Evolutionary conservation across 2,888 invertebrate genomes (phyloP).

Genomic region (Spisula subtruncata): DNA sequence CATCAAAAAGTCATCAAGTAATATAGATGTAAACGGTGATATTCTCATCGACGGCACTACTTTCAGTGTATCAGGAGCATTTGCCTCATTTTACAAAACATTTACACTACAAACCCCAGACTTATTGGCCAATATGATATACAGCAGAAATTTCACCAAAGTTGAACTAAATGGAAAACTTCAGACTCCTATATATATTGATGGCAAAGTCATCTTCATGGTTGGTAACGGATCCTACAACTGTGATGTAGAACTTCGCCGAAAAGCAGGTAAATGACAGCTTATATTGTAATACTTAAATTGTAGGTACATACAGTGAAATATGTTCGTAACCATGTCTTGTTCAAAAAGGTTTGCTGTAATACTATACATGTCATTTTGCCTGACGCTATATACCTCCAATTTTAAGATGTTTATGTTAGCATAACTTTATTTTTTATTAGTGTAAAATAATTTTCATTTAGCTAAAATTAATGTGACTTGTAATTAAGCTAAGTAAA

Average conservation of each 20-base stretch:
- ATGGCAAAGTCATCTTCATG: slow-evolving; percentile 52
- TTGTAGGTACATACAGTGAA: no score
- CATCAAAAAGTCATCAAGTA: slow-evolving; percentile 56
- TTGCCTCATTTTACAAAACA: slow-evolving; percentile 49
- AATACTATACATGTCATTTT: no score
- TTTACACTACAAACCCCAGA: slow-evolving; percentile 54
- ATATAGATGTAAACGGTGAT: slow-evolving; percentile 50
- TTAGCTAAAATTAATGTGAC: no score
- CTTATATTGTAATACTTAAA: no score
- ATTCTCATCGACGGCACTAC: slow-evolving; percentile 42
- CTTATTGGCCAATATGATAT: slow-evolving; percentile 45
- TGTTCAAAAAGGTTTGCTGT: no score
- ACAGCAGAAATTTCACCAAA: slow-evolving; percentile 59
- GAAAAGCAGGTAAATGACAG: slow-evolving; percentile 50
- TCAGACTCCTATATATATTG: slow-evolving; percentile 47
- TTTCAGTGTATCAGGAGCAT: slow-evolving; percentile 55
- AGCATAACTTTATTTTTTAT: no score
- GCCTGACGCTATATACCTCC: no score
- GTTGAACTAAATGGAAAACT: slow-evolving; percentile 61
- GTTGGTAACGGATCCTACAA: slow-evolving; percentile 22
- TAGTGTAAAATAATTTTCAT: no score
- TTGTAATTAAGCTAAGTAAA: no score
- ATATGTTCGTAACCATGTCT: no score
- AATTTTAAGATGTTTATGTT: no score
- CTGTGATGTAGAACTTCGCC: slow-evolving; percentile 57